Base-by-base conservation (phyloP, 2,888 invertebrate species). In the Branchipolynoe longqiensis region DNA sequence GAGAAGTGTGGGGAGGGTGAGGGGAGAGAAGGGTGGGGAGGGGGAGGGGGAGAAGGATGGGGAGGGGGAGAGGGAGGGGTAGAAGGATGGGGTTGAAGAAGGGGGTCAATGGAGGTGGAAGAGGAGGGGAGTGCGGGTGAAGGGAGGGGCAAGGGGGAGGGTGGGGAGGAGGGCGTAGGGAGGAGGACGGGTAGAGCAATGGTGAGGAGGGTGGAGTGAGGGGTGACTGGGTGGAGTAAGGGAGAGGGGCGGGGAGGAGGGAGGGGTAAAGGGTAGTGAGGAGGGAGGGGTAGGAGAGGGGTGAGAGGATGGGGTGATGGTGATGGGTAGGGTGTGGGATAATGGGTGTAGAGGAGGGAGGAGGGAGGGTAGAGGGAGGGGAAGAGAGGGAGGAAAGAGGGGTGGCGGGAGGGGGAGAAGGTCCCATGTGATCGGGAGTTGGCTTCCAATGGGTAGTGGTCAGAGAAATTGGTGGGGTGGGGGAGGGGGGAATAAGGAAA, bases 351-450 rank as follows among this genome's bases (percentile, higher is more conserved):
- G n/a, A n/a, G n/a, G n/a, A n/a, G n/a, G n/a, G n/a, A n/a, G 62
- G 62, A 31, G 56, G 56, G 56, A 8, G 56, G 56, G 56, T 18
- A 1, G 31, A 31, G 69, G 12, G 6, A 38, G 33, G 69, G 69
- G 69, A 36, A 22, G 41, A 54, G 48, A 78, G 78, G 41, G 33
- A 40, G 28, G 69, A 38, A 69, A 48, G 78, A 78, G 48, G 33
- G 73, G 62, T 18, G 62, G 12, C 62, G 12, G n/a, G 12, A 31
- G 62, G 25, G 56, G 56, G 56, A 8, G 56, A n/a, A n/a, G n/a
- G n/a, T n/a, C n/a, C n/a, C n/a, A n/a, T n/a, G n/a, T n/a, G n/a
- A n/a, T n/a, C n/a, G n/a, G n/a, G n/a, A n/a, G n/a, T n/a, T n/a
- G n/a, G n/a, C n/a, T n/a, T n/a, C n/a, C n/a, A n/a, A n/a, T n/a